phyloP scores from a whole-genome alignment of 2,888 invertebrate genomes.

The Cecidostiba fungosa region DNA sequence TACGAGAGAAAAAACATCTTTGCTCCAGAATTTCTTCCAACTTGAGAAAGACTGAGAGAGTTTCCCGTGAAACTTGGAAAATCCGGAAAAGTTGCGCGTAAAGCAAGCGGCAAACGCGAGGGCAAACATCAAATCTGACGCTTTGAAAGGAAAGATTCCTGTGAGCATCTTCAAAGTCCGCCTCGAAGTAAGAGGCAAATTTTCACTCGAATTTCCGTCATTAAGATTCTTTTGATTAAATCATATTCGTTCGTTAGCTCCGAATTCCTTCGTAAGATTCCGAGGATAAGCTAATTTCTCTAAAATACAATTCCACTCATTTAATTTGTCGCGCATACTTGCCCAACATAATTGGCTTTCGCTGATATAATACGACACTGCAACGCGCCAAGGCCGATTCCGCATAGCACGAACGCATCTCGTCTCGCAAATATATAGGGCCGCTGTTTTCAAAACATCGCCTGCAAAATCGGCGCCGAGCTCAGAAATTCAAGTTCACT shows the following conservation, averaged over 20 bases:
- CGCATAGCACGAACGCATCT: background rate
- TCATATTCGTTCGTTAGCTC: background rate
- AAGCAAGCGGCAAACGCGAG: too few species aligned
- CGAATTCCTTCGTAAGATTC: background rate
- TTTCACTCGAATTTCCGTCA: too few species aligned
- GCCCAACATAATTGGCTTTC: background rate
- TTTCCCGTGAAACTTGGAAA: background rate
- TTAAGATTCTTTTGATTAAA: background rate
- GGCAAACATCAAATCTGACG: background rate
- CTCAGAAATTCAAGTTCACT: background rate
- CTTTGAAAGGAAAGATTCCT: background rate
- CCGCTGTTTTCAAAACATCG: background rate
- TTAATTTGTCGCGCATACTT: background rate
- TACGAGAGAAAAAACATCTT: too few species aligned
- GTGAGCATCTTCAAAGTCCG: background rate
- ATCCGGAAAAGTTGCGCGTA: background rate
- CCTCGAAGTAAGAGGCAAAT: background rate
- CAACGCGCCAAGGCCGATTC: background rate
- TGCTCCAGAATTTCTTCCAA: too few species aligned
- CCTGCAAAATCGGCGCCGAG: background rate
- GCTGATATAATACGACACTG: background rate
- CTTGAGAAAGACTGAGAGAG: background rate
- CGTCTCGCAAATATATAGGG: background rate
- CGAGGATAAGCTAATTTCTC: background rate
- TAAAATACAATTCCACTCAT: too few species aligned